Percentiles rank a stretch among this genome's conserved stretches.
Evolutionary conservation across 2,888 invertebrate genomes (phyloP).

Genomic region (Labia minor): DNA sequence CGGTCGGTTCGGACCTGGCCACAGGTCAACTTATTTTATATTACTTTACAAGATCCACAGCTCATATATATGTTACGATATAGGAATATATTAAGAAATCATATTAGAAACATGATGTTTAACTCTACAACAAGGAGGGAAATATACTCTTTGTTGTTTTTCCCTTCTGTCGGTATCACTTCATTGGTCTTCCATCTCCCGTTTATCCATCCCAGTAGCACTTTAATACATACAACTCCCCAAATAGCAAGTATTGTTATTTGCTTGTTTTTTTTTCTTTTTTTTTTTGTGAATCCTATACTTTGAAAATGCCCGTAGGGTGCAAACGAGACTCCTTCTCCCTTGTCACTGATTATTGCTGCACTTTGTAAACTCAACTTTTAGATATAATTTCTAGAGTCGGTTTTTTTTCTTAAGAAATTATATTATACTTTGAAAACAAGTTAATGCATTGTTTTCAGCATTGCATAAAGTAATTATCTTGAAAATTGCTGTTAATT

Average conservation of each 20-base stretch:
- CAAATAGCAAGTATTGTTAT: background rate
- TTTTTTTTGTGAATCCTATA: background rate
- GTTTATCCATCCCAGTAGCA: background rate
- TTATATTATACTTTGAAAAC: conserved; percentile 5
- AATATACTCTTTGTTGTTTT: too few relatives aligned
- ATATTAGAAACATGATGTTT: too few relatives aligned
- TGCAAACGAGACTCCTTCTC: background rate
- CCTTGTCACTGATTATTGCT: background rate
- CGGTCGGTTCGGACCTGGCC: too few relatives aligned
- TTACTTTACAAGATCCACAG: too few relatives aligned
- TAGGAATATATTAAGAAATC: too few relatives aligned
- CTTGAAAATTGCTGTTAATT: conserved; percentile 2
- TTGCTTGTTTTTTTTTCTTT: background rate
- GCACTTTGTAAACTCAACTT: background rate
- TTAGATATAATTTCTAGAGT: too few relatives aligned
- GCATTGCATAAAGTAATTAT: conserved; percentile 1
- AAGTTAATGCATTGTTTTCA: background rate
- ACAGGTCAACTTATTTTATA: too few relatives aligned
- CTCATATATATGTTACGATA: too few relatives aligned
- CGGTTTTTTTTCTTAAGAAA: background rate
- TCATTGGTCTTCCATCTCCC: too few relatives aligned
- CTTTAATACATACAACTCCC: background rate
- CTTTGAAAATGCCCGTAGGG: background rate
- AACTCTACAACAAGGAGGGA: too few relatives aligned
- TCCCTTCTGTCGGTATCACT: too few relatives aligned